Conservation (phyloP, 2,797 vertebrate species). For the Crenichthys baileyi region DNA sequence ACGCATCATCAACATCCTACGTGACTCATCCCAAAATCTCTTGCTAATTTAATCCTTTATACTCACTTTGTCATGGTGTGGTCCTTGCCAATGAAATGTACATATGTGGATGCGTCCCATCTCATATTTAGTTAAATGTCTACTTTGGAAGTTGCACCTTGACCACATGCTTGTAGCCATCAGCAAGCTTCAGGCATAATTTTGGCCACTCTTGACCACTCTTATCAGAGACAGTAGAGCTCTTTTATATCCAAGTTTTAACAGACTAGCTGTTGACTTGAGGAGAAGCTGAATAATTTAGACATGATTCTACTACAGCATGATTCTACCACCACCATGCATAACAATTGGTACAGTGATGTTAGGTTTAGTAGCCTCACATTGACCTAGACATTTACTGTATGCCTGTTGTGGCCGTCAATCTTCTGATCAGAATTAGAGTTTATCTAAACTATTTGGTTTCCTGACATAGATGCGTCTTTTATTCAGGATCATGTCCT, state of each 20-base stretch:
- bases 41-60: background rate
- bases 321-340: too few relatives aligned
- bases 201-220: background rate
- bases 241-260: background rate
- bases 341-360: too few relatives aligned
- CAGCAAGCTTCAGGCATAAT: background rate
- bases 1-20: background rate
- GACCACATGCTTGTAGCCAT: background rate
- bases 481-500: too few relatives aligned
- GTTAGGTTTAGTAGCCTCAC: background rate
- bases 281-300: background rate
- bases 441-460: background rate
- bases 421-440: background rate
- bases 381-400: background rate
- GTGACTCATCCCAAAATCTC: background rate
- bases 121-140: background rate
- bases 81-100: too few relatives aligned
- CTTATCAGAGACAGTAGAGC: background rate
- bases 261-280: background rate
- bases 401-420: background rate
- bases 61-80: background rate
- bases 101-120: background rate
- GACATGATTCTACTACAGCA: too few relatives aligned
- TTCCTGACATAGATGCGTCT: background rate
- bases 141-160: background rate